Evolutionary conservation across 2,113 vertebrate species (phyloP), one percentile per base, ranked within the genome.

Genomic region (Rhynchomys soricoides): DNA sequence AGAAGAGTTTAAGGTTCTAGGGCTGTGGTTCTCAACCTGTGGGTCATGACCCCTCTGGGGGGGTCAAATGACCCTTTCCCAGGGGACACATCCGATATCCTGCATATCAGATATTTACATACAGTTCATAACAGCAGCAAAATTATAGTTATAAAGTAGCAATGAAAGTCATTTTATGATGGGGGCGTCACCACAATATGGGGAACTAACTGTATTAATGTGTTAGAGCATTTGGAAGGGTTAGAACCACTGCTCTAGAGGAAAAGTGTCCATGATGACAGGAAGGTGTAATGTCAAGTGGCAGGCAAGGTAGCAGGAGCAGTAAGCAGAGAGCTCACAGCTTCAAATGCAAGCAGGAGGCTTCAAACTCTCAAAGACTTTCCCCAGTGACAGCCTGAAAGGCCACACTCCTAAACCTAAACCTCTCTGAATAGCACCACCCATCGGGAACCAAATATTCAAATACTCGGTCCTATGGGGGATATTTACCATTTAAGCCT

Each of bases 11-110:
- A 29, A 17, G 37, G 21, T 15, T 24, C 12, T 59, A 57, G 52
- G 40, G n/a, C 17, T 43, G 11, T 43, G 21, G 71, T 26, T 74
- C 71, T 74, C 9, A 74, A 43, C 71, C 40, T 74, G 71, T 74
- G 22, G n/a, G 21, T 26, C 4, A 2, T 0, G 4, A 43, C n/a
- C 37, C 8, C n/a, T 11, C 11, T 40, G n/a, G 70, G n/a, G 19
- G 17, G 3, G 70, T 40, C 17, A 22, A n/a, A 40, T 40, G n/a
- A 43, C n/a, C 8, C 0, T 22, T 43, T 43, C 71, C 24, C 40
- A 40, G 21, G 21, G 10, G 40, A 5, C 40, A 43, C 9, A 11
- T 73, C 70, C 12, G 40, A 43, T 26, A 43, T 2, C 40, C 40
- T 74, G 9, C n/a, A 74, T 43, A 43, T 43, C 40, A 43, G n/a